Percentiles rank a stretch among this genome's conserved stretches.
Conservation (phyloP, 2,888 invertebrate genomes). For the Thelaira solivaga region DNA sequence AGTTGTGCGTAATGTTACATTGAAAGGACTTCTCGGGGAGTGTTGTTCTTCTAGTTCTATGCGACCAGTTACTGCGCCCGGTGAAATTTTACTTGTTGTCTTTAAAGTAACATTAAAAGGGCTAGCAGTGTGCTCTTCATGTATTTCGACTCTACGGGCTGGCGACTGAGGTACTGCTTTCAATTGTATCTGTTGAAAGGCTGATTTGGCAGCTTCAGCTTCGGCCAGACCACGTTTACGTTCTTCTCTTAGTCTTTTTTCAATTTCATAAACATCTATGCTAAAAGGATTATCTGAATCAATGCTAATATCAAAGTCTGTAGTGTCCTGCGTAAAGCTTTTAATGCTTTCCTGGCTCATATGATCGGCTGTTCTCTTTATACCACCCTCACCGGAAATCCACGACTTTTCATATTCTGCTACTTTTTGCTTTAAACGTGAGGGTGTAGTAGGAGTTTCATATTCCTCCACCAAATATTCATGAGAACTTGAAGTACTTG, state of each 20-base stretch:
- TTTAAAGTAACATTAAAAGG: conserved; percentile 78
- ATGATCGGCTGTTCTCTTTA: conserved; percentile 71
- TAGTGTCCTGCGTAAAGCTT: conserved; percentile 62
- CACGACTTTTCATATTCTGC: conserved; percentile 89
- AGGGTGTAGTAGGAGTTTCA: conserved; percentile 68
- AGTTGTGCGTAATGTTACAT: conserved; percentile 68
- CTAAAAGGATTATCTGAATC: conserved; percentile 73
- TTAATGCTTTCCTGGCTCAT: conserved; percentile 66
- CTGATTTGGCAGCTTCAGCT: conserved; percentile 76
- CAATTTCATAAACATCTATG: conserved; percentile 81
- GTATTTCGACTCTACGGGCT: conserved; percentile 76
- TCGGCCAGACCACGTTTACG: conserved; percentile 77
- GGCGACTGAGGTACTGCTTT: conserved; percentile 80
- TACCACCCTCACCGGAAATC: conserved; percentile 77
- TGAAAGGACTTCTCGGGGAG: conserved; percentile 68
- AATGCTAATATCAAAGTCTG: conserved; percentile 40
- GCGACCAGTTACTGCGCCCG: conserved; percentile 67
- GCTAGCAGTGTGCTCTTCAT: conserved; percentile 66
- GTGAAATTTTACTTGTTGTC: conserved; percentile 75
- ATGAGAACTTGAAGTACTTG: conserved; percentile 58
- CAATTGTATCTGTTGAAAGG: conserved; percentile 80
- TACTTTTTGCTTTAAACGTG: conserved; percentile 84
- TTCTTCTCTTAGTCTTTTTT: conserved; percentile 80
- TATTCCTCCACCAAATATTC: conserved; percentile 64
- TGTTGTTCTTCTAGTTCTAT: conserved; percentile 63